A percentile compares a stretch with the other conserved stretches of the same genome.
phyloP scores from a whole-genome alignment of 1,140 invertebrate species.

The Ceratosolen solmsi region DNA sequence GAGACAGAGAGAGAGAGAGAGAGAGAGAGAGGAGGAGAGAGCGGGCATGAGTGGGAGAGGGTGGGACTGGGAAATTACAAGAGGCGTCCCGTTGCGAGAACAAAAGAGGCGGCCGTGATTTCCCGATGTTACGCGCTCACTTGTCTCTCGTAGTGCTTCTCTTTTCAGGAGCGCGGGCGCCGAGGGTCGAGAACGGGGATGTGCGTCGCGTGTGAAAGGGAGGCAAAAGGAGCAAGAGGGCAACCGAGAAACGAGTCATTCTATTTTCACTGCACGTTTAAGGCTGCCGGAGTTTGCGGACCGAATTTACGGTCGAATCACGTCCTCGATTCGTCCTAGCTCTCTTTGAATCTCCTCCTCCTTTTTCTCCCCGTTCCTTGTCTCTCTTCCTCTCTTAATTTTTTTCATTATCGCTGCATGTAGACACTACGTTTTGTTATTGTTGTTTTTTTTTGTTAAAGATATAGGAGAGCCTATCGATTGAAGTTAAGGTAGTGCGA shows the following conservation, averaged over 20 bases:
- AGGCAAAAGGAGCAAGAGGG: background rate
- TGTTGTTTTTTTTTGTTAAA: slow-evolving; percentile 9
- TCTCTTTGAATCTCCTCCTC: background rate
- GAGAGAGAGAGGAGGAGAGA: background rate
- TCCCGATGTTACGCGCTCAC: slow-evolving; percentile 40
- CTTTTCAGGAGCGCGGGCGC: background rate
- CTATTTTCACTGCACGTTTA: slow-evolving; percentile 53
- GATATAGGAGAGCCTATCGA: background rate
- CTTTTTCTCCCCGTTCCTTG: background rate
- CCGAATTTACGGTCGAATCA: slow-evolving; percentile 51
- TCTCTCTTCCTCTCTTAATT: slow-evolving; percentile 39
- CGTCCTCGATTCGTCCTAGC: slow-evolving; percentile 39
- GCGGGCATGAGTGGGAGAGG: too few relatives aligned
- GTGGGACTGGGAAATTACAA: slow-evolving; percentile 33
- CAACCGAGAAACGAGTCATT: slow-evolving; percentile 44
- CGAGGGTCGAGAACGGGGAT: background rate
- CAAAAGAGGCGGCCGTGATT: slow-evolving; percentile 47
- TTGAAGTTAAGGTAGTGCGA: background rate
- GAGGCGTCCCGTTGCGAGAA: slow-evolving; percentile 42
- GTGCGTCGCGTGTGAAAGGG: background rate
- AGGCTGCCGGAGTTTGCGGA: slow-evolving; percentile 48
- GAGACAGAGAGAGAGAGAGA: background rate
- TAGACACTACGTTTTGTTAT: slow-evolving; percentile 19
- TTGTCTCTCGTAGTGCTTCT: slow-evolving; percentile 4
- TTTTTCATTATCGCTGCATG: slow-evolving; percentile 48